Conservation (phyloP, 2,113 vertebrate species). For the Chloebia gouldiae region DNA sequence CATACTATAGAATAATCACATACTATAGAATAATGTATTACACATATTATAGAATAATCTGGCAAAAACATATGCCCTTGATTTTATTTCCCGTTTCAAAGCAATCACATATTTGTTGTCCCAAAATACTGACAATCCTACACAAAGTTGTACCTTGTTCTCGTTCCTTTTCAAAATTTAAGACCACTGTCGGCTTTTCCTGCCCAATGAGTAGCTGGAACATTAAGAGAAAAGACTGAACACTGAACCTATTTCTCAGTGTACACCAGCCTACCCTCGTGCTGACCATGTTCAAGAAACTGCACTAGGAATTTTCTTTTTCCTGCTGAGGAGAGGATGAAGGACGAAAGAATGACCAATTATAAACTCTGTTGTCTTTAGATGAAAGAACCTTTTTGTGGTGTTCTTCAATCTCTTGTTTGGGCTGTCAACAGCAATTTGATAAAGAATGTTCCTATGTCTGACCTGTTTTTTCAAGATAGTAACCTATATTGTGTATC, state of each 20-base stretch:
- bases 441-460: constrained; percentile 70
- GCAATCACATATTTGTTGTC: background rate
- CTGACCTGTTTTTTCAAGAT: constrained; percentile 81
- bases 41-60: background rate
- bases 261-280: constrained; percentile 29
- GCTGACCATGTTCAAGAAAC: constrained; percentile 67
- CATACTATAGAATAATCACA: background rate
- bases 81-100: background rate
- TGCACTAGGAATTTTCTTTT: constrained; percentile 65
- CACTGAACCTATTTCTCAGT: constrained; percentile 4
- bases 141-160: background rate
- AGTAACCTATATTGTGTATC: constrained; percentile 74
- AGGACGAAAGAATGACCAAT: constrained; percentile 77
- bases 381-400: constrained; percentile 82
- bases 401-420: constrained; percentile 73
- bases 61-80: background rate
- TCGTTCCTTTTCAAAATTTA: background rate
- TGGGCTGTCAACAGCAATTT: constrained; percentile 83
- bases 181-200: background rate
- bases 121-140: background rate
- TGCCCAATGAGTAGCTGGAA: background rate
- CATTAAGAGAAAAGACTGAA: background rate
- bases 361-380: constrained; percentile 72
- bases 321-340: constrained; percentile 70
- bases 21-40: too few relatives aligned